Conservation (phyloP, 2,888 invertebrate genomes). For the Himalopsyche anomala region DNA sequence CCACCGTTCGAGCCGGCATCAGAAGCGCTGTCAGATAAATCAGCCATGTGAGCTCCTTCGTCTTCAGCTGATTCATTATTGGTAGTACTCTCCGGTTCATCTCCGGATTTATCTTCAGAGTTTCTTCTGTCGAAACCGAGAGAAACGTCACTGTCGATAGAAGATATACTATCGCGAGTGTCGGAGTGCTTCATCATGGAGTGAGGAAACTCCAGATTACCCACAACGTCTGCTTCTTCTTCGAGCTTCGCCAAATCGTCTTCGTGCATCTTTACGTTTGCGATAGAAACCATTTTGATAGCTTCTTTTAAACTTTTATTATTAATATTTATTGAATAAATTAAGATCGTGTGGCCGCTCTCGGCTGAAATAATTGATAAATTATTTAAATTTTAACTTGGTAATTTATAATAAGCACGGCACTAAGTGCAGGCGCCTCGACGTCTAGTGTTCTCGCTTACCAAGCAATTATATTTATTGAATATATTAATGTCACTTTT, state of each 20-base stretch:
- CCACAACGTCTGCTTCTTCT: slow-evolving; percentile 59
- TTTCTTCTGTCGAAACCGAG: slow-evolving; percentile 75
- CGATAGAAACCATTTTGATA: slow-evolving; percentile 14
- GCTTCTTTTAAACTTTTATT: not conserved
- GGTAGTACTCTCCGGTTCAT: slow-evolving; percentile 66
- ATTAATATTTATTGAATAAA: slow-evolving; percentile 47
- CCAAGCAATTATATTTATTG: not conserved
- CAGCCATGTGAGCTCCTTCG: slow-evolving; percentile 79
- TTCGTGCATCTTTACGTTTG: slow-evolving; percentile 29
- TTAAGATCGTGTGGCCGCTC: slow-evolving; percentile 7
- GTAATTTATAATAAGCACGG: not conserved
- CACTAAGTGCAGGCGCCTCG: not conserved
- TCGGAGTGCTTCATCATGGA: slow-evolving; percentile 76
- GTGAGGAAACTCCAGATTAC: slow-evolving; percentile 53
- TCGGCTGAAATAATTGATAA: slow-evolving; percentile 17
- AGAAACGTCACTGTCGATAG: slow-evolving; percentile 79
- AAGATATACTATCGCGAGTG: slow-evolving; percentile 79
- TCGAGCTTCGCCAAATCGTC: slow-evolving; percentile 55
- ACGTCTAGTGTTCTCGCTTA: not conserved
- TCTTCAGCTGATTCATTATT: slow-evolving; percentile 71
- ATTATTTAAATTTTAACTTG: slow-evolving; percentile 36
- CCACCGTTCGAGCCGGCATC: slow-evolving; percentile 80
- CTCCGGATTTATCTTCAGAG: slow-evolving; percentile 66
- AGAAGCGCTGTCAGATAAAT: slow-evolving; percentile 82
- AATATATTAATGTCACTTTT: not conserved